These are phyloP conservation scores for Melanostoma scalare DNA, from an alignment of 2,888 invertebrate genomes.

Conservation along the genomic window DNA sequence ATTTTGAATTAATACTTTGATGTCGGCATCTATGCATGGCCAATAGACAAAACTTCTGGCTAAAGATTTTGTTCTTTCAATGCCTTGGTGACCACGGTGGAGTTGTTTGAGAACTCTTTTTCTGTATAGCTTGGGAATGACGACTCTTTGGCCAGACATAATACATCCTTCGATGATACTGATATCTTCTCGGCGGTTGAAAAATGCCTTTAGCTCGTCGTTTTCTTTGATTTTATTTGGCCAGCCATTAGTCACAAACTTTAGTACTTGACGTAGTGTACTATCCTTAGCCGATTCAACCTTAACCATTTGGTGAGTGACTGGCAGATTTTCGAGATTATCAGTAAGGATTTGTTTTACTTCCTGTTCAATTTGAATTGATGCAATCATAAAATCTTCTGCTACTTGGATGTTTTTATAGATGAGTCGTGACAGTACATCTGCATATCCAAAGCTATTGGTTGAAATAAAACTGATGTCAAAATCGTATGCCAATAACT, in stretches of 20 bases:
- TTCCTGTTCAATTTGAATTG: constrained; percentile 19
- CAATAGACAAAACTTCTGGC: constrained; percentile 76
- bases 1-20: constrained; percentile 73
- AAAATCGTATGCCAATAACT: constrained; percentile 73
- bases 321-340: constrained; percentile 26
- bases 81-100: constrained; percentile 74
- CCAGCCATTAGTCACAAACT: constrained; percentile 55
- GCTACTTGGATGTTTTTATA: constrained; percentile 5
- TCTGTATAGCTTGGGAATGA: constrained; percentile 54
- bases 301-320: constrained; percentile 34
- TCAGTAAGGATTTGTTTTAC: constrained; percentile 8
- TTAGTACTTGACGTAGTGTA: constrained; percentile 34
- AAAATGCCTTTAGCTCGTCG: constrained; percentile 43
- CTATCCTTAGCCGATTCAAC: constrained; percentile 13
- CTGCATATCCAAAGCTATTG: constrained; percentile 72
- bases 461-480: constrained; percentile 73
- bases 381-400: constrained; percentile 43
- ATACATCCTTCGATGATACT: constrained; percentile 57
- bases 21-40: constrained; percentile 75
- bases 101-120: constrained; percentile 72
- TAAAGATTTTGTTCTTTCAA: constrained; percentile 76
- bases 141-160: constrained; percentile 59
- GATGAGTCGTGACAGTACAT: constrained; percentile 16
- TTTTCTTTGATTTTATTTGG: constrained; percentile 31
- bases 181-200: constrained; percentile 59